Evolutionary conservation across 2,888 invertebrate species (phyloP).

Genomic region (Stegana nigrithorax): DNA sequence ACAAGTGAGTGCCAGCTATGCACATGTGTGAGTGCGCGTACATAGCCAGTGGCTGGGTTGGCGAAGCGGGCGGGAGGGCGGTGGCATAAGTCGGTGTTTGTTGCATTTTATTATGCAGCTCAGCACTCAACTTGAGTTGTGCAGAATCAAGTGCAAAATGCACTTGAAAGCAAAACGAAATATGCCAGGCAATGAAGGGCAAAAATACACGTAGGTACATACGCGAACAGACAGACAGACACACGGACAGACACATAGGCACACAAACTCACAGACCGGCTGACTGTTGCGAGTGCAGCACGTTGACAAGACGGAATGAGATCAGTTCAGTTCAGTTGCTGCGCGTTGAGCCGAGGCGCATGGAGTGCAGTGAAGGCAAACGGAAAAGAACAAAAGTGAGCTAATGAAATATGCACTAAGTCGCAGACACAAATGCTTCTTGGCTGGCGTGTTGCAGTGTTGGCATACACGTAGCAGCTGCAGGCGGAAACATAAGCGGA

Average conservation of each 20-base stretch:
- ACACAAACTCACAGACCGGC: background rate
- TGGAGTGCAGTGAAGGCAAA: background rate
- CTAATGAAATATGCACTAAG: slow-evolving; percentile 19
- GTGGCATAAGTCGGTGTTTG: no score
- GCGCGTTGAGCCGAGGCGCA: no score
- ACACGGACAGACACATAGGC: background rate
- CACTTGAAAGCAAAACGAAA: slow-evolving; percentile 46
- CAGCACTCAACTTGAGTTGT: slow-evolving; percentile 31
- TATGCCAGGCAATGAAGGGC: slow-evolving; percentile 1
- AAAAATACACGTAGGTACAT: background rate
- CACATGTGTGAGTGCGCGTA: background rate
- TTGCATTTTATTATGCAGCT: slow-evolving; percentile 40
- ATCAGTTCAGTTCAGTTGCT: background rate
- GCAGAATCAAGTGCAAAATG: slow-evolving; percentile 50
- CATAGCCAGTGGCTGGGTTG: no score
- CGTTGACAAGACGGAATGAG: background rate
- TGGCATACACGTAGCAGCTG: no score
- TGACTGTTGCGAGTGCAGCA: background rate
- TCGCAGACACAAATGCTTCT: slow-evolving; percentile 19
- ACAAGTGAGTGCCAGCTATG: background rate
- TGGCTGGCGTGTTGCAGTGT: no score
- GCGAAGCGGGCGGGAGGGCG: no score
- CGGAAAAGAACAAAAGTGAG: slow-evolving; percentile 14
- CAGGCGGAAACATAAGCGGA: no score
- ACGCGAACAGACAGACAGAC: background rate